Base-by-base conservation (phyloP, 2,888 invertebrate genomes). In the Entomobrya proxima region DNA sequence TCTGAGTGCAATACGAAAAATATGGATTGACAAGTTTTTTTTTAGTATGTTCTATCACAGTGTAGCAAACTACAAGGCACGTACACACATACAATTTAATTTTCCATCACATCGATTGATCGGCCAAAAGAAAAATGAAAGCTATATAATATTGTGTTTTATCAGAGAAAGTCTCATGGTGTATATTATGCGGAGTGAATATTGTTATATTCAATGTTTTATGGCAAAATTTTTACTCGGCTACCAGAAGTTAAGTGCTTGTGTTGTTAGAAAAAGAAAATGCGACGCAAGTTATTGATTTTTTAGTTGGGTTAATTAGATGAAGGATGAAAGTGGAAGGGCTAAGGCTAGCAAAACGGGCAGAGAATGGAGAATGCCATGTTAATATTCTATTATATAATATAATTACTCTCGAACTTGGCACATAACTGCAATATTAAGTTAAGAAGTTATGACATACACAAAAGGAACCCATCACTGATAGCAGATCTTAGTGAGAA, bases 21-120 rank as follows among this genome's bases (percentile, higher is more conserved):
- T 3, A 47, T 9, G 5, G 52, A 21, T 21, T 18, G 18, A 52
- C 52, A 52, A 52, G 4, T 52, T 52, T 52, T 21, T 21, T 4
- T 24, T 13, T 11, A n/a, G n/a, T 52, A 6, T 6, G 21, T 52
- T 7, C 21, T 52, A 2, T 24, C 18, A 4, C 1, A 21, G 21
- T 52, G 21, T 52, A 2, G 13, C 3, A 52, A 6, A n/a, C n/a
- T n/a, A n/a, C n/a, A n/a, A n/a, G n/a, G n/a, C 6, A 52, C 11
- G 13, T 52, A 24, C 21, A 5, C 21, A 4, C 21, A 18, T 47
- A n/a, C n/a, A 18, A 52, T 52, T 52, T n/a, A n/a, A 52, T 21
- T 52, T 52, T 30, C 24, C 15, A 58, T 58, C 58, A 30, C 24
- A 32, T 61, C 32, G 61, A 61, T 61, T n/a, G 61, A 61, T 61